Evolutionary conservation across 2,113 vertebrate genomes (phyloP).

Genomic region (Aptenodytes forsteri): DNA sequence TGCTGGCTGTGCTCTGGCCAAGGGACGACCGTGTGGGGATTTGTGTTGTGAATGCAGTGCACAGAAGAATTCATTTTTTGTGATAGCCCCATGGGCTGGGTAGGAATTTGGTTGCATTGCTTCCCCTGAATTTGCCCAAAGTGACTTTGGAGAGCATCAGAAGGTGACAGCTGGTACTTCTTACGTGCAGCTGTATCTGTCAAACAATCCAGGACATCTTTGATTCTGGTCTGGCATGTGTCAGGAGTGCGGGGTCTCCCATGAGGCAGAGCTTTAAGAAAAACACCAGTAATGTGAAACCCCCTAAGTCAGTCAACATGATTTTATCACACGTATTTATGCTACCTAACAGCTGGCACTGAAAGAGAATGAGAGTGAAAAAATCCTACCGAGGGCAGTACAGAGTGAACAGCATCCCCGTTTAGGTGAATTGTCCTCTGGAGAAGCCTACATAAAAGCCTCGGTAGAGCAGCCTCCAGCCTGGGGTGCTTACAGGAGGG

Average conservation of each 20-base stretch:
- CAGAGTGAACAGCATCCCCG: background rate
- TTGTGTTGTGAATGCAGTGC: background rate
- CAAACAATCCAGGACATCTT: background rate
- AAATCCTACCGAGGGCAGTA: background rate
- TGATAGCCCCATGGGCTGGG: accelerated
- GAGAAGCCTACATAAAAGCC: background rate
- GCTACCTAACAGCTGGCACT: background rate
- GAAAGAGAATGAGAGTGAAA: background rate
- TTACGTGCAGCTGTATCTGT: background rate
- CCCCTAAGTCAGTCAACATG: background rate
- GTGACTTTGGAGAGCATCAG: background rate
- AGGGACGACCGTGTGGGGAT: accelerated
- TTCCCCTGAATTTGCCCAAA: background rate
- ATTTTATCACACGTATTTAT: background rate
- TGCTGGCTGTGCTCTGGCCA: background rate
- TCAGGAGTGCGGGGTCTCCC: background rate
- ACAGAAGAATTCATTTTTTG: background rate
- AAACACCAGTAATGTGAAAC: background rate
- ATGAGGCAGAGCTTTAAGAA: background rate
- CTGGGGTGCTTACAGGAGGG: background rate
- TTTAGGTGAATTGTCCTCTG: background rate
- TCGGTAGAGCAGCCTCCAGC: background rate
- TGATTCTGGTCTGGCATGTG: background rate
- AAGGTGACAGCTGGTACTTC: background rate
- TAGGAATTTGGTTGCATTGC: background rate